These are phyloP conservation scores for Lepus timidus DNA, from an alignment of 2,113 vertebrate species.

Conservation along the genomic window DNA sequence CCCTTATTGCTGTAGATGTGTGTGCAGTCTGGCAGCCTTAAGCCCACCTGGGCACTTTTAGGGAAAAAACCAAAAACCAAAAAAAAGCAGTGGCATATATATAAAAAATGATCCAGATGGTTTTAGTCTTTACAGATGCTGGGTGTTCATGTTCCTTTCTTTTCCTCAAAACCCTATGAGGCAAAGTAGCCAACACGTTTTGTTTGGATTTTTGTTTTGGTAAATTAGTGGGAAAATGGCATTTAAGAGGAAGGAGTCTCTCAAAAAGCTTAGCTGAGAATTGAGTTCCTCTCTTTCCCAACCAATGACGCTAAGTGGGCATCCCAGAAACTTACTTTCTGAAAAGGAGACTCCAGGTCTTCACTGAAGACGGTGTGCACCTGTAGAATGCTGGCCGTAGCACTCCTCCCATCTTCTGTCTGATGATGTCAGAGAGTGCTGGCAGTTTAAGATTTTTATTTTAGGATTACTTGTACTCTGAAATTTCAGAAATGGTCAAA, in stretches of 20 bases:
- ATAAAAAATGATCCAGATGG: not conserved
- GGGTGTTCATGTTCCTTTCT: conserved; percentile 71
- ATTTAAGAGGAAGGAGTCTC: conserved; percentile 54
- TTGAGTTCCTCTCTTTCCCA: conserved; percentile 73
- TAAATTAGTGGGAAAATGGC: conserved; percentile 56
- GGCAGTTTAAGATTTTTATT: conserved; percentile 67
- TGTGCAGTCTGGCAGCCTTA: conserved; percentile 83
- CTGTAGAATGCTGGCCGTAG: conserved; percentile 60
- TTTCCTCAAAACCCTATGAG: conserved; percentile 52
- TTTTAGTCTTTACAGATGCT: conserved; percentile 71
- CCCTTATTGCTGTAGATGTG: conserved; percentile 76
- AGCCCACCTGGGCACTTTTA: conserved; percentile 79
- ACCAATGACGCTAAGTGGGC: conserved; percentile 71
- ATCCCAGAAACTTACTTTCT: conserved; percentile 64
- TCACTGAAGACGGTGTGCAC: conserved; percentile 39
- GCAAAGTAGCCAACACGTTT: conserved; percentile 3
- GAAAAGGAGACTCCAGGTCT: conserved; percentile 39
- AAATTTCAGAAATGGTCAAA: conserved; percentile 61
- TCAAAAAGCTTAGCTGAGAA: conserved; percentile 79
- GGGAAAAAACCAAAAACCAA: not conserved
- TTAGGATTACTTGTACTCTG: conserved; percentile 35
- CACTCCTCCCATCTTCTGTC: conserved; percentile 71
- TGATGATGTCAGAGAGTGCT: conserved; percentile 57
- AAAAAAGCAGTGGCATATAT: not conserved
- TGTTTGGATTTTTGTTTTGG: conserved; percentile 61